Evolutionary conservation across 2,888 invertebrate species (phyloP).

Genomic region (Seira ritae): DNA sequence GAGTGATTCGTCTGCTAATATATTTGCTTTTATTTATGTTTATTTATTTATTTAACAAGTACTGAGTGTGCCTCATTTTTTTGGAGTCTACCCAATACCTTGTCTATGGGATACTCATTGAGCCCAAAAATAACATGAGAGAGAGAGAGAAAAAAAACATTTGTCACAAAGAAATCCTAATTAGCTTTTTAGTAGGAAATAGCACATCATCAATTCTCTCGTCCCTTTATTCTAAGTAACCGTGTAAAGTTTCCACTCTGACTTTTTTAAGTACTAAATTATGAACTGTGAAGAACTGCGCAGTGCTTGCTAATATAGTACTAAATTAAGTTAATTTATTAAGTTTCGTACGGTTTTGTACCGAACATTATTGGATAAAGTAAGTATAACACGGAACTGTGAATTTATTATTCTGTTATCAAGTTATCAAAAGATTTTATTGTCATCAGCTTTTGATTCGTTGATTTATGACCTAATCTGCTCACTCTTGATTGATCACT

Average conservation of each 20-base stretch:
- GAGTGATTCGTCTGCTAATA: constrained; percentile 50
- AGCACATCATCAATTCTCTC: constrained; percentile 54
- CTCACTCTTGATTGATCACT: constrained; percentile 19
- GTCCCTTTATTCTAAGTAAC: not conserved
- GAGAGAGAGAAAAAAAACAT: not conserved
- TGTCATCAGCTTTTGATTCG: constrained; percentile 25
- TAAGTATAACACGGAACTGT: constrained; percentile 16
- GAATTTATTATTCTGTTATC: constrained; percentile 15
- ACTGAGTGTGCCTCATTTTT: not conserved
- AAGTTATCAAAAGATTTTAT: constrained; percentile 31
- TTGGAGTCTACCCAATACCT: not conserved
- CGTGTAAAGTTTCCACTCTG: constrained; percentile 1
- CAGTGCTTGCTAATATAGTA: not conserved
- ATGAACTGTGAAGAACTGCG: not conserved
- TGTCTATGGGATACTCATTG: not conserved
- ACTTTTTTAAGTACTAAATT: not conserved
- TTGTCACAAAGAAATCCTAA: constrained; percentile 22
- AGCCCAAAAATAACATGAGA: constrained; percentile 2
- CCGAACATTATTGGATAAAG: not conserved
- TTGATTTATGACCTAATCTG: constrained; percentile 35
- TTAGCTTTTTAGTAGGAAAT: constrained; percentile 20
- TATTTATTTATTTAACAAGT: constrained; percentile 21
- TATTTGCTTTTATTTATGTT: constrained; percentile 29
- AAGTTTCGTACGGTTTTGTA: not conserved
- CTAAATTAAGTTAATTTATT: constrained; percentile 7